Base-by-base conservation (phyloP, 2,888 invertebrate genomes). In the Spialia ferax region DNA sequence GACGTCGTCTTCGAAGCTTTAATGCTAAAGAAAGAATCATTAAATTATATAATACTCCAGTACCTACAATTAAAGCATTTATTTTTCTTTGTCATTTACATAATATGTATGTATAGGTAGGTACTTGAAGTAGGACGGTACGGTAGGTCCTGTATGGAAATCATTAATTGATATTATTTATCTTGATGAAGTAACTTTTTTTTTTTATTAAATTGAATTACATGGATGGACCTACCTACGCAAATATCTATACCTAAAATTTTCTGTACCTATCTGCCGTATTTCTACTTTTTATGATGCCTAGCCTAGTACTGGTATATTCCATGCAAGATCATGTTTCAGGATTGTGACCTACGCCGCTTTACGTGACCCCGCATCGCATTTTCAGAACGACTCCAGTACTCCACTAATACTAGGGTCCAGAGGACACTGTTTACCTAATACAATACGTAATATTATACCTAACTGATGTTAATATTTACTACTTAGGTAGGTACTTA, bases 301-400 rank as follows among this genome's bases (percentile, higher is more conserved):
- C 26, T 54, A 13, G n/a, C n/a, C n/a, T 15, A 8, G 55, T 29
- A 32, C 55, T 18, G 13, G 26, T 42, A 18, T 29, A 26, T 29
- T 42, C 63, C 63, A 63, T 63, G 63, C 63, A 63, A 63, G 63
- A 63, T 63, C 55, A 63, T 63, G 63, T 54, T 45, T 63, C 45
- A 55, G 63, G 63, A 20, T 55, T 55, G 63, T 63, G 63, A 63
- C 63, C 63, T 45, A 63, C 55, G 42, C 42, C 38, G 45, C 63
- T 26, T 38, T 55, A 63, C 63, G 63, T 63, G 63, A 63, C 55
- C 29, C 13, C 29, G 63, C 63, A 63, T 63, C 8, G 42, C 15
- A 55, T 55, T 63, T 63, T 54, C 63, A 55, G 20, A 63, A 63
- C 63, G 63, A 55, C 54, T 42, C 26, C 15, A 18, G 42, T 63